Evolutionary conservation across 1,140 invertebrate species (phyloP).

Genomic region (Heliconius nattereri): DNA sequence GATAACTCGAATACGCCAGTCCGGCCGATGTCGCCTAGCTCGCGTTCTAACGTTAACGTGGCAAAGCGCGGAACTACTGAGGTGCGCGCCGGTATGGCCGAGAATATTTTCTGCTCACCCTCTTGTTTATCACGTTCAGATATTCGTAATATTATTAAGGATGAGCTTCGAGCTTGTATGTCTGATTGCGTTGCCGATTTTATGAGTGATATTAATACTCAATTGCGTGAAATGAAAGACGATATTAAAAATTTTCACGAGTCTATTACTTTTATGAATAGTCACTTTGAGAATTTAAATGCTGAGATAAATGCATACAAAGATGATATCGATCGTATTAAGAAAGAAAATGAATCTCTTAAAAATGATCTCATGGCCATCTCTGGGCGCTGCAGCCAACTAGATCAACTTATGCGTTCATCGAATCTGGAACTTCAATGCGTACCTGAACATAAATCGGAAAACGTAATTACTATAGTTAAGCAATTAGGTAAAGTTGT

Average conservation of each 20-base stretch:
- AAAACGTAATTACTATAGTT: too few relatives aligned
- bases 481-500: too few relatives aligned
- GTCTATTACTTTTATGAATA: slow-evolving; percentile 1
- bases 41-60: slow-evolving; percentile 2
- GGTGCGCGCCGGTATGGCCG: neutral
- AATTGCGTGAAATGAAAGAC: slow-evolving; percentile 2
- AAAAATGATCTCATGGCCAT: too few relatives aligned
- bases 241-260: neutral
- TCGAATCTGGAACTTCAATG: too few relatives aligned
- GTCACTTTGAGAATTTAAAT: slow-evolving; percentile 1
- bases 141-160: neutral
- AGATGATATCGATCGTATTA: too few relatives aligned
- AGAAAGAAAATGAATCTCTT: too few relatives aligned
- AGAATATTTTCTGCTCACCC: neutral
- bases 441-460: too few relatives aligned
- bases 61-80: neutral
- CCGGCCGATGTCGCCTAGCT: neutral
- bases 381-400: too few relatives aligned
- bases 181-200: neutral
- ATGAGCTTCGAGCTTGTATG: neutral
- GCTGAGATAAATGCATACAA: neutral
- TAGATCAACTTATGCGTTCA: too few relatives aligned
- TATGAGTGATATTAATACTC: neutral
- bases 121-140: neutral
- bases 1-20: neutral